These are phyloP conservation scores for Frankliniella intonsa DNA, from an alignment of 2,888 invertebrate species.

Conservation along the genomic window DNA sequence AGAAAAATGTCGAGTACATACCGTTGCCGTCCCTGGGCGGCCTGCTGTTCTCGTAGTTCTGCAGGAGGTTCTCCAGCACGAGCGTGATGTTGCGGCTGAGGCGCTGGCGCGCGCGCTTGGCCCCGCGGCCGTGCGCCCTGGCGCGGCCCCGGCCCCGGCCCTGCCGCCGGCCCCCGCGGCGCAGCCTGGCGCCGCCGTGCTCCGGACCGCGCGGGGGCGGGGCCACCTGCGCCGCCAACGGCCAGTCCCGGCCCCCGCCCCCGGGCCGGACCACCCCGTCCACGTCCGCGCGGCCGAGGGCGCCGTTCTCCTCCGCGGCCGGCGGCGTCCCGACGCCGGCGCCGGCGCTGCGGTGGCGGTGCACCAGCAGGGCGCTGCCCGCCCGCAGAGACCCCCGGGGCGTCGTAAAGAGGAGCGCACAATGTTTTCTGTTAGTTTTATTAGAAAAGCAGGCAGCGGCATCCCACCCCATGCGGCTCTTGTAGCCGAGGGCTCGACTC, in stretches of 20 bases:
- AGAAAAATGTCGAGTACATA: constrained; percentile 43
- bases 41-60: constrained; percentile 86
- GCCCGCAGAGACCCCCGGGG: too few relatives aligned
- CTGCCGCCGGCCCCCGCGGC: constrained; percentile 44
- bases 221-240: background rate
- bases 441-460: too few relatives aligned
- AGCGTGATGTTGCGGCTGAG: constrained; percentile 78
- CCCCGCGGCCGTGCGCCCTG: constrained; percentile 51
- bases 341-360: too few relatives aligned
- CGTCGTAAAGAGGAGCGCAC: too few relatives aligned
- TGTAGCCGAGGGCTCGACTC: too few relatives aligned
- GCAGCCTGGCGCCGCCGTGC: constrained; percentile 31
- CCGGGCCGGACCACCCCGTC: background rate
- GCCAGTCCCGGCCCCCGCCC: background rate
- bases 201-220: constrained; percentile 16
- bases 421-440: too few relatives aligned
- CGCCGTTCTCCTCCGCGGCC: background rate
- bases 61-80: constrained; percentile 77
- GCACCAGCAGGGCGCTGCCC: too few relatives aligned
- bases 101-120: constrained; percentile 54
- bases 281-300: background rate
- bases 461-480: too few relatives aligned
- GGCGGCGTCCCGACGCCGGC: background rate
- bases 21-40: constrained; percentile 85
- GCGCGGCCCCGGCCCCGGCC: constrained; percentile 44